phyloP scores from a whole-genome alignment of 2,113 vertebrate genomes.

The Lathamus discolor region DNA sequence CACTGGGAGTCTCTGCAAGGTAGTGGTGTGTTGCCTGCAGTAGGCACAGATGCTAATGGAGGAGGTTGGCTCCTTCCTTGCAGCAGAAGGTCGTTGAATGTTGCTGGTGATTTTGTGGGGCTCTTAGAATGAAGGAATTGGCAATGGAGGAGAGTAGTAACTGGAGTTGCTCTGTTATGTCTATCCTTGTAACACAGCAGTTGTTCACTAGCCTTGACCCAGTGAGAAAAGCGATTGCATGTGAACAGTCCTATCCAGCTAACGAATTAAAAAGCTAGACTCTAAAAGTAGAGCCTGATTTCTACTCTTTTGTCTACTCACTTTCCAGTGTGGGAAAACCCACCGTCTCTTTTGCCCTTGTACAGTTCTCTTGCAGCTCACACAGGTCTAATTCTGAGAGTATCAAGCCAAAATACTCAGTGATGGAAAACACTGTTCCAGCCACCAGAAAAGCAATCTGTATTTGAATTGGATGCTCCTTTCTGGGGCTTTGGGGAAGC shows the following conservation, averaged over 20 bases:
- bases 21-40: rapidly evolving
- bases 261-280: constrained; percentile 29
- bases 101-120: background rate
- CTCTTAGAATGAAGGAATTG: background rate
- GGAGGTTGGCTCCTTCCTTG: background rate
- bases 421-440: background rate
- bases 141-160: background rate
- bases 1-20: background rate
- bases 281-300: constrained; percentile 13
- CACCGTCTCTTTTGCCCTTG: background rate
- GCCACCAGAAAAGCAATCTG: background rate
- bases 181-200: background rate
- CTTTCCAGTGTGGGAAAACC: background rate
- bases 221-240: background rate
- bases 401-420: background rate
- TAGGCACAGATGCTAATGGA: background rate
- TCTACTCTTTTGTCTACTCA: background rate
- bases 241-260: background rate
- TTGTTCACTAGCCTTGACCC: background rate
- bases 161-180: background rate
- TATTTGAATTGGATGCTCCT: background rate
- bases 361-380: background rate
- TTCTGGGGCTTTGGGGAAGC: background rate
- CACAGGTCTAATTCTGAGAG: background rate
- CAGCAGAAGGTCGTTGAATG: background rate